These are phyloP conservation scores for Antennarius maculatus DNA, from an alignment of 2,797 vertebrate species.

Conservation along the genomic window DNA sequence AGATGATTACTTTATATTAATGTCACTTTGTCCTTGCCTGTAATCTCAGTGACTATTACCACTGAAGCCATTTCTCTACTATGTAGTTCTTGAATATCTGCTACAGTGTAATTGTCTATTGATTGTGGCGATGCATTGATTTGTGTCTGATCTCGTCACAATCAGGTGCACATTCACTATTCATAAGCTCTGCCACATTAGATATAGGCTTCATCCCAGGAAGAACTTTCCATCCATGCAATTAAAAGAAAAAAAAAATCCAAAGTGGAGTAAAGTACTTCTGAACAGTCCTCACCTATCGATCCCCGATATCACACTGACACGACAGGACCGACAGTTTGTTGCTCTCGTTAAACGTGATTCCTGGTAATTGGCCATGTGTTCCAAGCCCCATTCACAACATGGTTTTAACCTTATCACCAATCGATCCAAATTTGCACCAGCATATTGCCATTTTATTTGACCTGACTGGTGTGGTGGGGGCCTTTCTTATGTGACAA, in stretches of 20 bases:
- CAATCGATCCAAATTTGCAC: neutral
- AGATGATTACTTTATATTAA: too few species aligned
- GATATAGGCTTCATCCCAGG: neutral
- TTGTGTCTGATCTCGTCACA: constrained; percentile 10
- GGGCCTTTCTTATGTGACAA: neutral
- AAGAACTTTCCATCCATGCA: neutral
- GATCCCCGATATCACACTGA: neutral
- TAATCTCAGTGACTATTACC: constrained; percentile 6
- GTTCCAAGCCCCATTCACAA: neutral
- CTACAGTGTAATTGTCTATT: constrained; percentile 26
- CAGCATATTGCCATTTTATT: neutral
- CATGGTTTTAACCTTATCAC: neutral
- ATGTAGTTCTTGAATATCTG: constrained; percentile 8
- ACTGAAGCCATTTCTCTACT: neutral
- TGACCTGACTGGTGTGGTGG: neutral
- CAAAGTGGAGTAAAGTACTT: neutral
- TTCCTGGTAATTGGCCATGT: neutral
- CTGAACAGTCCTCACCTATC: neutral
- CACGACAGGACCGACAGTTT: constrained; percentile 7
- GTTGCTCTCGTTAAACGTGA: neutral
- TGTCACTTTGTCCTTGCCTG: neutral
- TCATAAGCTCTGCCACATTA: neutral
- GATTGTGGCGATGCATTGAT: constrained; percentile 19
- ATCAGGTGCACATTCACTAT: constrained; percentile 3
- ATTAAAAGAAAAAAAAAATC: neutral